Conservation (phyloP, 2,797 vertebrate genomes). For the Lacerta agilis region DNA sequence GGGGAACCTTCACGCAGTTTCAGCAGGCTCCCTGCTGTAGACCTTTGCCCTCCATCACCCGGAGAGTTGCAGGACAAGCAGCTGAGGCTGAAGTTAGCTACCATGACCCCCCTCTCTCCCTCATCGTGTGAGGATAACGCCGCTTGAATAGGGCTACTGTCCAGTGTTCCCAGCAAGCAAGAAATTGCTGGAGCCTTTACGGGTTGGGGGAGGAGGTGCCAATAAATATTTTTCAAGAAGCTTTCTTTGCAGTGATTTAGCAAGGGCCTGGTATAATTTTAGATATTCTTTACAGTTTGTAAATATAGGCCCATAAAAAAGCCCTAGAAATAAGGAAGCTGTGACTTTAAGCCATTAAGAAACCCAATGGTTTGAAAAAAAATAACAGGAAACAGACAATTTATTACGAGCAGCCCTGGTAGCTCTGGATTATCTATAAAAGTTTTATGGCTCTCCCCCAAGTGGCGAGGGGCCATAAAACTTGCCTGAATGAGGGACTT, state of each 20-base stretch:
- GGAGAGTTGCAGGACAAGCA: too few relatives aligned
- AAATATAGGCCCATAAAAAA: slow-evolving; percentile 81
- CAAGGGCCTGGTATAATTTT: slow-evolving; percentile 79
- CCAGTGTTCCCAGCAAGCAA: neutral
- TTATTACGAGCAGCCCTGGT: slow-evolving; percentile 93
- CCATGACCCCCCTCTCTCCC: too few relatives aligned
- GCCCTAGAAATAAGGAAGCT: slow-evolving; percentile 74
- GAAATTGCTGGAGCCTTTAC: slow-evolving; percentile 66
- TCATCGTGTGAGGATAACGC: too few relatives aligned
- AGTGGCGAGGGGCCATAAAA: slow-evolving; percentile 98
- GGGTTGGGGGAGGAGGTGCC: slow-evolving; percentile 59
- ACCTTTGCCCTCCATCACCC: too few relatives aligned
- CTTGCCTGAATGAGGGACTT: slow-evolving; percentile 99
- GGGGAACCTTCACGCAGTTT: too few relatives aligned
- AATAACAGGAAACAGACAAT: slow-evolving; percentile 97
- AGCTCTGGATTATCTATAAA: slow-evolving; percentile 99
- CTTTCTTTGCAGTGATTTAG: slow-evolving; percentile 71
- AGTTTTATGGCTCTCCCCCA: slow-evolving; percentile 94
- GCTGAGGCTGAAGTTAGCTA: too few relatives aligned
- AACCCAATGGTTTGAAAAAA: slow-evolving; percentile 90
- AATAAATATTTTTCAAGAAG: slow-evolving; percentile 8
- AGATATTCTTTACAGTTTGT: slow-evolving; percentile 83
- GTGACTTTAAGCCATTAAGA: slow-evolving; percentile 89
- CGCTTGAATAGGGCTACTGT: neutral
- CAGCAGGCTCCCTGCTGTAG: too few relatives aligned